Conservation (phyloP, 2,113 vertebrate species). For the Elaphurus davidianus region DNA sequence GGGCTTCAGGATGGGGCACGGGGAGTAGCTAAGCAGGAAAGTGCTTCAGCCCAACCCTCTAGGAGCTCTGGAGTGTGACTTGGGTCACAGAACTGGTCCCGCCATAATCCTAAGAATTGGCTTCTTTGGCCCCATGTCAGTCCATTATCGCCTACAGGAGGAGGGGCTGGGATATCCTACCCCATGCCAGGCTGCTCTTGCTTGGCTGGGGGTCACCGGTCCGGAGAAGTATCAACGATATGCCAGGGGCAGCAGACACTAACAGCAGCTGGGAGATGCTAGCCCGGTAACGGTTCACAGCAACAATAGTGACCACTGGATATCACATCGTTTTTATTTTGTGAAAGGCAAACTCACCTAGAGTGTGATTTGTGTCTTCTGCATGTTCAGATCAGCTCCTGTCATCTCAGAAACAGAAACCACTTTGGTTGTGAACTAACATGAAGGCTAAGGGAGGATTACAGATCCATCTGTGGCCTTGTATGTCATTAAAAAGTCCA, state of each 20-base stretch:
- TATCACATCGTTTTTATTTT: background rate
- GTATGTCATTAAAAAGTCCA: background rate
- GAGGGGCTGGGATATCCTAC: background rate
- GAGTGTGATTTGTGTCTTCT: background rate
- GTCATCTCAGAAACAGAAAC: background rate
- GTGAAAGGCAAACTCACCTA: background rate
- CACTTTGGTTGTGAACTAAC: background rate
- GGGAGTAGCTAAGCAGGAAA: background rate
- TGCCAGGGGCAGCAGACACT: background rate
- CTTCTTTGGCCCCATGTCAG: background rate
- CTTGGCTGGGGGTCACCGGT: background rate
- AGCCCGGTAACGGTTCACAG: background rate
- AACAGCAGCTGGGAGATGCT: background rate
- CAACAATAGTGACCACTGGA: accelerated
- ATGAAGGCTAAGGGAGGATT: background rate
- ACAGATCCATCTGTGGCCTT: background rate
- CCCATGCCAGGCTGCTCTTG: background rate
- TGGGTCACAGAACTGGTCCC: background rate
- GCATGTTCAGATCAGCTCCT: background rate
- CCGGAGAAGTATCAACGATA: background rate
- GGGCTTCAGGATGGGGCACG: background rate
- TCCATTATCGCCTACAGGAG: background rate
- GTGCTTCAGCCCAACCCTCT: background rate
- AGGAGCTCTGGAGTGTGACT: background rate
- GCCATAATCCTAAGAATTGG: background rate